Percentiles rank a stretch among this genome's conserved stretches.
phyloP scores from a whole-genome alignment of 2,797 vertebrate genomes.

The Protonibea diacanthus region DNA sequence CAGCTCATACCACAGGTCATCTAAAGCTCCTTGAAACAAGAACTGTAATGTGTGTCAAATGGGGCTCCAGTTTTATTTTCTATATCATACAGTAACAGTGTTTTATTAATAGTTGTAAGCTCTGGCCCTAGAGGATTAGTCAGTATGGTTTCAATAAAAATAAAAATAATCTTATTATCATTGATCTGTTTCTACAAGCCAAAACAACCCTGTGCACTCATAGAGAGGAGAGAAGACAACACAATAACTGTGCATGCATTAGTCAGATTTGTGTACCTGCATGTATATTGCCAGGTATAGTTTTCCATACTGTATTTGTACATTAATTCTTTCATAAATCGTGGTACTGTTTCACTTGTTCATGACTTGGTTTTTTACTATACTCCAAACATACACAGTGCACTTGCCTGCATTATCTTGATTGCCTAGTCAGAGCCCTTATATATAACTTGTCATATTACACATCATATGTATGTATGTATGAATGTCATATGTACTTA shows the following conservation, averaged over 20 bases:
- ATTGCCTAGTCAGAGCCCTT: background rate
- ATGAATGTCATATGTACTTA: too few species aligned
- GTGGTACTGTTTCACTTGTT: too few species aligned
- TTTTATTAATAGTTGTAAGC: conserved; percentile 47
- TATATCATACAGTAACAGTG: background rate
- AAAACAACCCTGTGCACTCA: conserved; percentile 65
- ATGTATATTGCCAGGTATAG: background rate
- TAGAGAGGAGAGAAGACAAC: background rate
- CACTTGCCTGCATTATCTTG: too few species aligned
- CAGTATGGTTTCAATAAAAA: conserved; percentile 66
- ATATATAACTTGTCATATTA: background rate
- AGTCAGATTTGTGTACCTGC: background rate
- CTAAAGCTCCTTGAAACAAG: background rate
- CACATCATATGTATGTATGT: too few species aligned
- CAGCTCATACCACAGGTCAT: too few species aligned
- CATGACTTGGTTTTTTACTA: too few species aligned
- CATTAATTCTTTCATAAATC: background rate
- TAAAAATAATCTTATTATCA: conserved; percentile 80
- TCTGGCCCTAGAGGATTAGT: conserved; percentile 55
- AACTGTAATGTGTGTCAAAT: background rate
- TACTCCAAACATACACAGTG: too few species aligned
- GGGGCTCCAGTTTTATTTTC: background rate
- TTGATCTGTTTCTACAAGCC: conserved; percentile 83
- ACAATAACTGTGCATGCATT: background rate
- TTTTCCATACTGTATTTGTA: background rate